Evolutionary conservation across 2,113 vertebrate species (phyloP).

Genomic region (Scolopax mira): DNA sequence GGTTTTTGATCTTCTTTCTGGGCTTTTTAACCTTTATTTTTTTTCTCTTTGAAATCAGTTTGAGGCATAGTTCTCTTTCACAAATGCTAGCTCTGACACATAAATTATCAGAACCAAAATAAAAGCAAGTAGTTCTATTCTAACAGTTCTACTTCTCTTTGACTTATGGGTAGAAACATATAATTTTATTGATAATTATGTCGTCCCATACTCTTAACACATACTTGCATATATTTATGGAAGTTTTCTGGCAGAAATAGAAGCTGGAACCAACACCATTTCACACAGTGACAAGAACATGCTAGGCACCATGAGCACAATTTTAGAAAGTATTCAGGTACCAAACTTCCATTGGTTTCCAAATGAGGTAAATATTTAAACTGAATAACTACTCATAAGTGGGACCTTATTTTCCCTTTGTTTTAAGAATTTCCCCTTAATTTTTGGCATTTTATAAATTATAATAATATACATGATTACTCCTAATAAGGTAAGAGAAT

Average conservation of each 20-base stretch:
- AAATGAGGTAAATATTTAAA: conserved; percentile 33
- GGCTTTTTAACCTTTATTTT: background rate
- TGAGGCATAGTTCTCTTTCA: background rate
- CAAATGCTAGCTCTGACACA: background rate
- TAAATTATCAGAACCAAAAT: conserved; percentile 3
- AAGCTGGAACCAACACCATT: conserved; percentile 57
- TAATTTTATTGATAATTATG: conserved; percentile 49
- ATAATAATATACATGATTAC: background rate
- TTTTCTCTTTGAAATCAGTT: background rate
- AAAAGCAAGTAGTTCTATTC: background rate
- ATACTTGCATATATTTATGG: conserved; percentile 42
- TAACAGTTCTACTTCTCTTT: conserved; percentile 40
- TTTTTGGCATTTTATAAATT: background rate
- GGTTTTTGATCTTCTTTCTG: background rate
- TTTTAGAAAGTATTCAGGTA: conserved; percentile 52
- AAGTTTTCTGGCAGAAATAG: conserved; percentile 69
- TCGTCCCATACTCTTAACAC: conserved; percentile 49
- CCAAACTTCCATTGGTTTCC: conserved; percentile 1
- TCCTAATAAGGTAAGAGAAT: background rate
- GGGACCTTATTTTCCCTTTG: background rate
- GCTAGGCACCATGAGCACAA: background rate
- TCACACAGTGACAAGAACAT: conserved; percentile 23
- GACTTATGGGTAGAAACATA: conserved; percentile 39
- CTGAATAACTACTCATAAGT: background rate
- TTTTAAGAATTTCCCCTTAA: background rate